Base-by-base conservation (phyloP, 2,113 vertebrate species). In the Geococcyx californianus region DNA sequence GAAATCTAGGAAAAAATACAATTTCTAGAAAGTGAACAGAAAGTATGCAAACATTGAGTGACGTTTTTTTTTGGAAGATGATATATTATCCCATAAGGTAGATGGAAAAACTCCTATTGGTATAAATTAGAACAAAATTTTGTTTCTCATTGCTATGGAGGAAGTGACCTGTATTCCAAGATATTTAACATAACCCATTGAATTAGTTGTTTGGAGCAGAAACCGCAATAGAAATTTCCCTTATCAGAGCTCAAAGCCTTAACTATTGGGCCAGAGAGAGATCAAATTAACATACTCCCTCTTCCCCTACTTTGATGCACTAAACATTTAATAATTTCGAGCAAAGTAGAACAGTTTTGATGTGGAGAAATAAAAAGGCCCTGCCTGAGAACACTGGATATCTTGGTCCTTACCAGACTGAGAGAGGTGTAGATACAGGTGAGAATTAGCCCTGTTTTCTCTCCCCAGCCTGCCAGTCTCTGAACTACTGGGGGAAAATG, bases 281-380 rank as follows among this genome's bases (percentile, higher is more conserved):
- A 51, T 49, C 3, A 87, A 44, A 89, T 21, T 26, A 47, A n/a
- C 25, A 17, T 11, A 31, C 3, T 58, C 5, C 11, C 5, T 76
- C 51, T 73, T 74, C 5, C 3, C 6, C 6, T 1, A n/a, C 38
- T 79, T 81, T 4, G 0, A 23, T 20, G 26, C 0, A 17, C 44
- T 10, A 11, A 90, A 49, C 75, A 81, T 87, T 87, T 74, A 63
- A 72, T 29, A 19, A 47, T 49, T 83, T 81, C 10, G 36, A 67
- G 42, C 5, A 42, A 54, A 58, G 11, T 6, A 73, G 26, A 84
- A 19, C 5, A 36, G 5, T 51, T 81, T 64, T 47, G 15, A 77
- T 33, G 16, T 20, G 12, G 19, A 84, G 45, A 69, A 86, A 62
- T 36, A 45, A 44, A 76, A 84, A 87, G 16, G 3, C 4, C 17